Evolutionary conservation across 1,140 invertebrate genomes (phyloP).

Genomic region (Hermatobates lingyangjiaoensis): DNA sequence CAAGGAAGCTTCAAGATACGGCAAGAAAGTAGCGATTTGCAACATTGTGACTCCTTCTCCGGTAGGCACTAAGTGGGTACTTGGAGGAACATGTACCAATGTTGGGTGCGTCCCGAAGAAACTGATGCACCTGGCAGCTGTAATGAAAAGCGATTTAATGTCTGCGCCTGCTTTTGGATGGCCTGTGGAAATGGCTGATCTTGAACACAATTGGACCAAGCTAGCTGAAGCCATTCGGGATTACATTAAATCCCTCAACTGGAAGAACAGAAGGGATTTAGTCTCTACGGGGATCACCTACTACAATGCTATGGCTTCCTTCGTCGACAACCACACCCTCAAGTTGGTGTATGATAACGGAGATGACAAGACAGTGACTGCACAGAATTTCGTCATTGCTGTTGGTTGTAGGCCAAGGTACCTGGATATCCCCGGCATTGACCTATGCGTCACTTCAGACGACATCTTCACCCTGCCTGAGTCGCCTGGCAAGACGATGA

Average conservation of each 20-base stretch:
- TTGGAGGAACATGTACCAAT: conserved; percentile 48
- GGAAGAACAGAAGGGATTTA: conserved; percentile 35
- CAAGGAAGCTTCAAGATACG: conserved; percentile 31
- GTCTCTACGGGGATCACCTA: conserved; percentile 38
- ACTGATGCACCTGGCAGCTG: conserved; percentile 36
- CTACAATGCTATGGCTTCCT: conserved; percentile 38
- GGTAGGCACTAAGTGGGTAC: conserved; percentile 29
- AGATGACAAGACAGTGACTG: conserved; percentile 24
- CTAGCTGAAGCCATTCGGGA: conserved; percentile 34
- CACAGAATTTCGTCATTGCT: conserved; percentile 38
- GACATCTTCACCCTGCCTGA: conserved; percentile 44
- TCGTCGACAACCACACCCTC: conserved; percentile 35
- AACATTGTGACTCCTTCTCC: conserved; percentile 41
- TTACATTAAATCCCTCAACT: conserved; percentile 40
- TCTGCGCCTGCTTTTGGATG: conserved; percentile 32
- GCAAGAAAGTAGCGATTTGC: conserved; percentile 37
- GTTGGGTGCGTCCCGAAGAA: conserved; percentile 52
- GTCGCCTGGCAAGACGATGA: conserved; percentile 42
- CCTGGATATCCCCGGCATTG: conserved; percentile 37
- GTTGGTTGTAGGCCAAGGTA: conserved; percentile 42
- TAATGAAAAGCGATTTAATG: conserved; percentile 17
- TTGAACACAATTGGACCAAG: conserved; percentile 26
- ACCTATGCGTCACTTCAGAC: conserved; percentile 42
- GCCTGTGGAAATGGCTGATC: conserved; percentile 15
- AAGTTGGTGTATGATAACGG: conserved; percentile 22